Base-by-base conservation (phyloP, 2,797 vertebrate species). In the Toxotes lorentzi region DNA sequence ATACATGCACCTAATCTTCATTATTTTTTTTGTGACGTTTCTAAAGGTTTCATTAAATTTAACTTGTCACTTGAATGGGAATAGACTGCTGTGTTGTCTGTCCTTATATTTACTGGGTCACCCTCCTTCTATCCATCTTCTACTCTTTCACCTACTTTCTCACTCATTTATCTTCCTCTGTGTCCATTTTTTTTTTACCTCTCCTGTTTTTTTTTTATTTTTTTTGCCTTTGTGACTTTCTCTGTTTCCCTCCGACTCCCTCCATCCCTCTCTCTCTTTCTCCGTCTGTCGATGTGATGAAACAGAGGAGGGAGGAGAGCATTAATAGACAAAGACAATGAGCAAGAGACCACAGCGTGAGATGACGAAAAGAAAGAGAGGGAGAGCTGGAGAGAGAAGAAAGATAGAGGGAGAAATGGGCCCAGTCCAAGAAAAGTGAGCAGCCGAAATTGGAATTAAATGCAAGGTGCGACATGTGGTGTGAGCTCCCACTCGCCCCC, bases 401-500 rank as follows among this genome's bases (percentile, higher is more conserved):
- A 21, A 65, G 27, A 40, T 27, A 35, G 51, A n/a, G 5, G n/a
- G 8, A 32, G 69, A 41, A 64, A 68, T 16, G 40, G 50, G 35
- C 9, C 27, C 21, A 13, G 34, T 61, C 63, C 0, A 30, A 69
- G 50, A 54, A 60, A 56, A 48, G 8, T 4, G 13, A 51, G 45
- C 5, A 5, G 19, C 38, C 35, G 24, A 48, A 54, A 41, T 23
- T 23, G 17, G 65, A 74, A 61, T 81, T 60, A 69, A 64, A 66
- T 58, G 53, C 23, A 24, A 74, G 30, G 59, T 68, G 53, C 43
- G 82, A 83, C 79, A 24, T 19, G 61, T 78, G 75, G 63, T 48
- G 19, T 17, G 73, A 88, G 81, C 83, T 73, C 63, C 66, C 71
- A 57, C 68, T 69, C 43, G 30, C 12, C 79, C 68, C 35, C 11